Evolutionary conservation across 2,888 invertebrate species (phyloP), one percentile per base, ranked within the genome.

Genomic region (Thecocarcelia acutangulata): DNA sequence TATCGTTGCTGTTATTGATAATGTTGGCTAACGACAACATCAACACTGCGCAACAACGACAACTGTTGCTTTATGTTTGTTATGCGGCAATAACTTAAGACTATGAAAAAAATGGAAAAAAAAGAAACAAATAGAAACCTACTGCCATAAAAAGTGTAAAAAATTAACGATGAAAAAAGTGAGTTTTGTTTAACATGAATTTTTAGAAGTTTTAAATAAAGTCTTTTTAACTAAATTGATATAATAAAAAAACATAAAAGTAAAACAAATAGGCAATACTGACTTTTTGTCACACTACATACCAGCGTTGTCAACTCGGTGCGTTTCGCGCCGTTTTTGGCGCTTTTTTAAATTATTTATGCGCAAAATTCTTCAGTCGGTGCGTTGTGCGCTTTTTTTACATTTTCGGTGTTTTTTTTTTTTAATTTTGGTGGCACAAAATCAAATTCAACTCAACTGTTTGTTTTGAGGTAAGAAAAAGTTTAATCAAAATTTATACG

Each of bases 61-160:
- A 66, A 70, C 54, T 21, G 48, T 13, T 63, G 61, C 40, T 69
- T 66, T 66, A 66, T 66, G 58, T 50, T 69, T 11, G 17, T 33
- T 37, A 46, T 44, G 12, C 37, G 59, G 42, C 33, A 59, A 77
- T 70, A 74, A 83, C 68, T 81, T 77, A n/a, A 15, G 15, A 28
- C 17, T n/a, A 11, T 24, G 42, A 44, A 54, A 37, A 3, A 68
- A 46, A 69, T 56, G 24, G 28, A 42, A 24, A 24, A 13, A 48
- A 33, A 33, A 33, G 44, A 37, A 3, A 54, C 28, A 70, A 70
- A 28, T 17, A 46, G 17, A 28, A n/a, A 50, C 12, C 21, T 44
- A 50, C 66, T 40, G 37, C 33, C 59, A 56, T 74, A 52, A 83
- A 74, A 75, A 83, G 56, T 64, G 75, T 61, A 64, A 64, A 72